Percentiles rank a stretch among this genome's conserved stretches.
Conservation (phyloP, 2,797 vertebrate genomes). For the Cyclopterus lumpus region DNA sequence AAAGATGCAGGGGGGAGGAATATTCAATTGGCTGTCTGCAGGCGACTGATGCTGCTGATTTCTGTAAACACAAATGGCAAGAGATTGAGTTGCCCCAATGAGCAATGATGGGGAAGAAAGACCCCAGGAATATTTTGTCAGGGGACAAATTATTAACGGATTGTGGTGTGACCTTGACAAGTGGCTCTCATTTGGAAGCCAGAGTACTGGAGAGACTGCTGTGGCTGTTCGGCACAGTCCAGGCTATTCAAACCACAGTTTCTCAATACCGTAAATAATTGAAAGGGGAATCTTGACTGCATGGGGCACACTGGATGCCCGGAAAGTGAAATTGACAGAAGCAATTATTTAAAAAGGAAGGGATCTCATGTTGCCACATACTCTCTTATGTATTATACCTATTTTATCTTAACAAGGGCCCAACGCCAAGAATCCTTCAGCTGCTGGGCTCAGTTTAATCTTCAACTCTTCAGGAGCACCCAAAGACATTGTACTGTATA, state of each 20-base stretch:
- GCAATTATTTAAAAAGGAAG: slow-evolving; percentile 16
- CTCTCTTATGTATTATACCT: slow-evolving; percentile 41
- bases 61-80: slow-evolving; percentile 59
- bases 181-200: slow-evolving; percentile 59
- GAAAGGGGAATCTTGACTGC: slow-evolving; percentile 52
- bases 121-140: slow-evolving; percentile 64
- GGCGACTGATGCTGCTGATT: slow-evolving; percentile 65
- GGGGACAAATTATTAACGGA: slow-evolving; percentile 73
- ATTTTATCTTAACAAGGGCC: slow-evolving; percentile 32
- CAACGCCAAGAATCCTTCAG: slow-evolving; percentile 16
- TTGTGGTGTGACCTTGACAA: slow-evolving; percentile 68
- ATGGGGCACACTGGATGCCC: slow-evolving; percentile 17
- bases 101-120: slow-evolving; percentile 48
- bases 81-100: slow-evolving; percentile 62
- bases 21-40: slow-evolving; percentile 70
- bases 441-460: slow-evolving; percentile 36
- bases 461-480: slow-evolving; percentile 30
- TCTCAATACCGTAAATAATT: slow-evolving; percentile 57
- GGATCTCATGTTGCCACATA: slow-evolving; percentile 16
- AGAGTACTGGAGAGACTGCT: slow-evolving; percentile 54
- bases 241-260: slow-evolving; percentile 45
- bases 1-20: slow-evolving; percentile 60
- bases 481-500: slow-evolving; percentile 27
- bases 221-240: slow-evolving; percentile 45
- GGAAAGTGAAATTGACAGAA: slow-evolving; percentile 49